phyloP scores from a whole-genome alignment of 1,140 invertebrate genomes.

The Dinoponera quadriceps region DNA sequence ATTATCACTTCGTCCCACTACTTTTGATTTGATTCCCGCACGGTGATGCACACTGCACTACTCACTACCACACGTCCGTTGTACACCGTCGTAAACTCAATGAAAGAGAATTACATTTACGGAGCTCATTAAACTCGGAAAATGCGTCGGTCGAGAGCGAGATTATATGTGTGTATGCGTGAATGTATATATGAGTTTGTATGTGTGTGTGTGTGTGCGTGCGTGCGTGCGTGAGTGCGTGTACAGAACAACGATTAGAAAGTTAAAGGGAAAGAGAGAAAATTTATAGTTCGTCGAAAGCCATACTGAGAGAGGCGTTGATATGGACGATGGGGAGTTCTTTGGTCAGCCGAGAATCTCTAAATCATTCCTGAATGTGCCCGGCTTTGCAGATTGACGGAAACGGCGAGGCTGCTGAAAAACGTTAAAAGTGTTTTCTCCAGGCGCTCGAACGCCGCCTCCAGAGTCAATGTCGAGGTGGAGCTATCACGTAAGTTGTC shows the following conservation, averaged over 20 bases:
- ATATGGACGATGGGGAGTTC: background rate
- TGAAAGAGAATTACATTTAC: background rate
- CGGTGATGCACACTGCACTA: constrained; percentile 41
- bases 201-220: no score
- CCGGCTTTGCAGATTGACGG: constrained; percentile 93
- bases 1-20: background rate
- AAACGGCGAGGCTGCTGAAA: constrained; percentile 97
- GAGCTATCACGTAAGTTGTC: constrained; percentile 95
- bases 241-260: constrained; percentile 17
- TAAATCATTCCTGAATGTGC: constrained; percentile 71
- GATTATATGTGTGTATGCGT: no score
- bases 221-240: no score
- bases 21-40: constrained; percentile 19
- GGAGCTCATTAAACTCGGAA: background rate
- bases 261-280: constrained; percentile 19
- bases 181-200: no score
- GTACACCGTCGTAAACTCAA: background rate
- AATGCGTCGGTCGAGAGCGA: background rate
- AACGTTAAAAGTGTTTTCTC: constrained; percentile 96
- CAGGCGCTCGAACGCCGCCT: constrained; percentile 90
- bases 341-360: constrained; percentile 47
- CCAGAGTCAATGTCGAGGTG: constrained; percentile 93
- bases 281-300: constrained; percentile 22
- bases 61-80: constrained; percentile 24
- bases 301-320: background rate